A percentile compares a stretch with the other conserved stretches of the same genome.
Evolutionary conservation across 2,888 invertebrate species (phyloP).

Genomic region (Odontocolon sp.): DNA sequence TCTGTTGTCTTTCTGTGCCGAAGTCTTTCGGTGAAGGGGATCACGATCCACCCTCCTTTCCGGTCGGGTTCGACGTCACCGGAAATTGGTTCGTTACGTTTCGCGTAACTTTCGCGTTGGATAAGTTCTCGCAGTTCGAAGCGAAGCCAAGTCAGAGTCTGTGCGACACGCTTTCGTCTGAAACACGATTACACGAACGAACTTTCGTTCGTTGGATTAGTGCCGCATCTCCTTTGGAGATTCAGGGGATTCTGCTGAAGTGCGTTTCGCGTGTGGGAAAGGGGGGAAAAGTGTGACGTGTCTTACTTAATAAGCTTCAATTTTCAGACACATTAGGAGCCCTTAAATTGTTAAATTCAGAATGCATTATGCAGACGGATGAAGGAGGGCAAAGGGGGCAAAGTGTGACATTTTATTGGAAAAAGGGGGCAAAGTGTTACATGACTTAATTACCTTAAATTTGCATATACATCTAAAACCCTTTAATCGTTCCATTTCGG

Average conservation of each 20-base stretch:
- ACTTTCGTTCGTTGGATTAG: background rate
- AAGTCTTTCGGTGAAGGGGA: constrained; percentile 1
- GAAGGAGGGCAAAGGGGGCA: too few species aligned
- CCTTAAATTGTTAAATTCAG: too few species aligned
- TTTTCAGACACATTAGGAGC: too few species aligned
- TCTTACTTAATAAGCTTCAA: too few species aligned
- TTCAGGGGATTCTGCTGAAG: background rate
- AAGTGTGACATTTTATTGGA: too few species aligned
- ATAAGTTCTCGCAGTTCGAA: constrained; percentile 3
- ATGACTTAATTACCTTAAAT: too few species aligned
- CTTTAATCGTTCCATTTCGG: too few species aligned
- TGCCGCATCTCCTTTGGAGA: background rate
- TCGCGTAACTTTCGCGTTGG: constrained; percentile 41
- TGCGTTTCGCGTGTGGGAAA: constrained; percentile 17
- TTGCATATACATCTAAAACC: too few species aligned
- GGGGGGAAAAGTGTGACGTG: background rate
- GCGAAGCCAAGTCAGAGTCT: background rate
- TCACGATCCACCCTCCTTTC: constrained; percentile 14
- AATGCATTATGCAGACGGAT: too few species aligned
- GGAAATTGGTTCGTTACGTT: constrained; percentile 65
- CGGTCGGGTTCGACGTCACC: constrained; percentile 36
- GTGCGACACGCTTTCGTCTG: background rate
- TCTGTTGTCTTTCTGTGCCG: constrained; percentile 14
- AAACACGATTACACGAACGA: background rate
- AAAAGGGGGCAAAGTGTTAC: too few species aligned